Conservation (phyloP, 2,113 vertebrate genomes). For the Accipiter virgatus region DNA sequence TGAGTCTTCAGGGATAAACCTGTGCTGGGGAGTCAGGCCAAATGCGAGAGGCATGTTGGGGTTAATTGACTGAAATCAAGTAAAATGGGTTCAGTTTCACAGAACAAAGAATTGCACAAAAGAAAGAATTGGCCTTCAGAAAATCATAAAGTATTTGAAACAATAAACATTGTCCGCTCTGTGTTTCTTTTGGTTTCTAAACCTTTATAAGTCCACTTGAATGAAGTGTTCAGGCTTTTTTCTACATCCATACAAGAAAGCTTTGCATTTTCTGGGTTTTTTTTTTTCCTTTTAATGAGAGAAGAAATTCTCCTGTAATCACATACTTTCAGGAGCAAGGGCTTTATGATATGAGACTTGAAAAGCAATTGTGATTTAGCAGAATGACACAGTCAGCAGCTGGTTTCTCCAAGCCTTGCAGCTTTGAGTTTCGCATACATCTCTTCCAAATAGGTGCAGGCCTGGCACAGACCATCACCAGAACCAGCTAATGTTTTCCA, state of each 20-base stretch:
- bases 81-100: not conserved
- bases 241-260: not conserved
- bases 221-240: not conserved
- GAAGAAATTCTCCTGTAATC: constrained; percentile 15
- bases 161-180: not conserved
- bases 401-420: not conserved
- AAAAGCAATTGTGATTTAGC: not conserved
- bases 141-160: not conserved
- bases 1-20: not conserved
- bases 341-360: not conserved
- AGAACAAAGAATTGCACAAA: not conserved
- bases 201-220: not conserved
- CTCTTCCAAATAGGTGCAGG: not conserved
- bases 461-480: not conserved
- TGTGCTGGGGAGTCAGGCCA: not conserved
- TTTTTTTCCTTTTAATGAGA: not conserved
- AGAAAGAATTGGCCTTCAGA: not conserved
- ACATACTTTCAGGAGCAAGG: not conserved
- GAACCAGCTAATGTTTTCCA: not conserved
- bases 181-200: not conserved
- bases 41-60: not conserved
- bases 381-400: not conserved
- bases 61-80: not conserved
- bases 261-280: not conserved
- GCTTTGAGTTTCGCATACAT: not conserved